A percentile compares a stretch with the other conserved stretches of the same genome.
Evolutionary conservation across 1,140 invertebrate genomes (phyloP).

Genomic region (Rhyzopertha dominica): DNA sequence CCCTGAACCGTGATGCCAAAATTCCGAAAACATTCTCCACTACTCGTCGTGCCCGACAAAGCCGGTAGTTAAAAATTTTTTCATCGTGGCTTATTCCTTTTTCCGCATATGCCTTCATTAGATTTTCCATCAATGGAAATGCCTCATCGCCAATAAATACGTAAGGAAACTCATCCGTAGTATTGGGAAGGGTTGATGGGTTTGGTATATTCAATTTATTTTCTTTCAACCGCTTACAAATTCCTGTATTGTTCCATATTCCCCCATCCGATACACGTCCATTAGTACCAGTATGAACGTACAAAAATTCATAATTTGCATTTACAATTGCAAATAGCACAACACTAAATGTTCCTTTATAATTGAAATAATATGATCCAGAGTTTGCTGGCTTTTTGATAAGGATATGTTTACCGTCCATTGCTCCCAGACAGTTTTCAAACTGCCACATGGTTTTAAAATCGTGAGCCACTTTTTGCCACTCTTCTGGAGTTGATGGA

Average conservation of each 20-base stretch:
- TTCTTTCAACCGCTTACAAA: conserved; percentile 19
- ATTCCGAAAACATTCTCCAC: conserved; percentile 50
- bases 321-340: conserved; percentile 41
- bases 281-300: conserved; percentile 40
- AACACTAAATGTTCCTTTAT: conserved; percentile 42
- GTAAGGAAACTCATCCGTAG: conserved; percentile 5
- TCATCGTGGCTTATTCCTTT: conserved; percentile 25
- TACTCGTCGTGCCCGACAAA: conserved; percentile 29
- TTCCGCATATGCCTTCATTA: conserved; percentile 47
- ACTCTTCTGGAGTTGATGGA: conserved; percentile 25
- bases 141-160: conserved; percentile 43
- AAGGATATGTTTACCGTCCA: conserved; percentile 41
- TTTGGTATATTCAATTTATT: conserved; percentile 16
- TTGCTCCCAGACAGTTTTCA: conserved; percentile 35
- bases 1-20: conserved; percentile 36
- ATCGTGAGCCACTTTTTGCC: conserved; percentile 26
- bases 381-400: conserved; percentile 32
- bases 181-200: not conserved
- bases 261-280: conserved; percentile 41
- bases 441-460: conserved; percentile 37
- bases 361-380: conserved; percentile 41
- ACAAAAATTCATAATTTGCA: conserved; percentile 37
- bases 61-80: conserved; percentile 26
- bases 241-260: conserved; percentile 30
- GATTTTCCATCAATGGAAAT: conserved; percentile 44